Evolutionary conservation across 2,888 invertebrate species (phyloP), one percentile per base, ranked within the genome.

Genomic region (Drosophila buzzatii): DNA sequence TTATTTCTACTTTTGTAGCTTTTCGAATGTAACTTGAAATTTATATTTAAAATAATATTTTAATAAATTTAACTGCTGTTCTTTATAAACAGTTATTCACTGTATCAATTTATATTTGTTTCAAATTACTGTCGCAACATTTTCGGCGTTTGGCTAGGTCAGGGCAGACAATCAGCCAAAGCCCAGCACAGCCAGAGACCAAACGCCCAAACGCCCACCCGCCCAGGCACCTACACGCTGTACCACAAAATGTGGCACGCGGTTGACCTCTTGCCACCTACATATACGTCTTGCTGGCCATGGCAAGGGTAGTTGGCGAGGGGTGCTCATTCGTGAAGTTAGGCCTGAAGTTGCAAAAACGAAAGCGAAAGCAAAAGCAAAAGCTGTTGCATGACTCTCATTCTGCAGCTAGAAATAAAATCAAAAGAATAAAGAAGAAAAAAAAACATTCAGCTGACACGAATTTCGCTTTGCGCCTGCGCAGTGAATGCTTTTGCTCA

Each of bases 391-490:
- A 71, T 61, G 55, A 27, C 62, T 61, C 58, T 66, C 68, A 35
- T 65, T 66, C 62, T 56, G 53, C 57, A 61, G 56, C 68, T 51
- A 35, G 12, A 49, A 31, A 14, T 6, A 44, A 42, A 44, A 20
- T 10, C 1, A n/a, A 12, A 12, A 16, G 3, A 14, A 18, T 12
- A 49, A 23, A 20, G 6, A 45, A 8, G 2, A 45, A 18, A 20
- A 44, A 12, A 16, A 47, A 16, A 1, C 31, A 66, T 47, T 52
- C 63, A 65, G 58, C 57, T 85, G 89, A 81, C 84, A 84, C 76
- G 76, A 76, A 70, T 87, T 85, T 70, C 82, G 85, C 85, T 89
- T 85, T 75, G 85, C 85, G 85, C 89, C 68, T 85, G 85, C 85
- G 85, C 78, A 58, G 33, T 73, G 31, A 35, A 18, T 8, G 8